Base-by-base conservation (phyloP, 2,113 vertebrate genomes). In the Gobio gobio region DNA sequence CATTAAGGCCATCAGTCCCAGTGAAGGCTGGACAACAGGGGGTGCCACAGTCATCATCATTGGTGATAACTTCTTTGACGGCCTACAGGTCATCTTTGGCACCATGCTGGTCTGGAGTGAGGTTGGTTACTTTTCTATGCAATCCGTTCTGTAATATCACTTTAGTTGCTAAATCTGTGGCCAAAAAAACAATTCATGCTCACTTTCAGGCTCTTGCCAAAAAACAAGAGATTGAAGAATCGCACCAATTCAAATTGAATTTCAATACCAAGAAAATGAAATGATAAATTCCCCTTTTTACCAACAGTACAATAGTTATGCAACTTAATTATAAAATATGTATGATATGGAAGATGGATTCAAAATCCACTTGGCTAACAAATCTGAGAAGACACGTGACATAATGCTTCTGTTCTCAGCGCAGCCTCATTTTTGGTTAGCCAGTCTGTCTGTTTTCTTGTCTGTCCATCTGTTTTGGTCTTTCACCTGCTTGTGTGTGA, bases 21-120 rank as follows among this genome's bases (percentile, higher is more conserved):
- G 94, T 36, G 94, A 95, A 85, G 94, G 94, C 14, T 95, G 94
- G 94, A 95, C 94, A 7, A 95, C 94, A 43, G 94, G 94, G 45
- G 94, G 94, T 49, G 94, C 94, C 61, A 94, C 94, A 9, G 94
- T 95, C 89, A 95, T 95, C 91, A 94, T 95, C 91, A 95, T 94
- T 24, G 94, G 94, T 16, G 94, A 95, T 92, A 94, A 95, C 91
- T 95, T 95, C 89, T 95, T 95, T 16, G 94, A 94, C 0, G 94
- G 94, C 12, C 92, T 95, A 45, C 94, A 95, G 83, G 94, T 95
- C 90, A 95, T 95, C 88, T 95, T 95, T 68, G 94, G 94, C 59
- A 94, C 94, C 90, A 94, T 94, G 93, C 91, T 94, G 90, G 94
- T 94, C 58, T 95, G 94, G 94, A 95, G 94, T 56, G 94, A 94